Evolutionary conservation across 1,140 invertebrate species (phyloP).

Genomic region (Megalonaias nervosa): DNA sequence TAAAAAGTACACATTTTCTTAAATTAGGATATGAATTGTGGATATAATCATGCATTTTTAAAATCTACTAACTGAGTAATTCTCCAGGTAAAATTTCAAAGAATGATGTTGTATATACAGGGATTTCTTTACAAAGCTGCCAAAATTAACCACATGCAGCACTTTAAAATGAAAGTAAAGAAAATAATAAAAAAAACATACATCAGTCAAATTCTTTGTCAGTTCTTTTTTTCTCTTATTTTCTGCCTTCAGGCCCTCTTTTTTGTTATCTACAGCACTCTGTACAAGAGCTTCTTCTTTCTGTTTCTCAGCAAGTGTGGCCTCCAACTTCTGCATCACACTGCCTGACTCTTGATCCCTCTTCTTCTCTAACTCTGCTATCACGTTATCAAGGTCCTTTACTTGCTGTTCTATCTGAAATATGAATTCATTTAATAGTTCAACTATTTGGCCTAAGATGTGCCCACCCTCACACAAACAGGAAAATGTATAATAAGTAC

Average conservation of each 20-base stretch:
- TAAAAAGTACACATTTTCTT: too few relatives aligned
- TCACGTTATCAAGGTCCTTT: conserved; percentile 71
- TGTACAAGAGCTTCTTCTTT: conserved; percentile 80
- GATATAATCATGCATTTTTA: too few relatives aligned
- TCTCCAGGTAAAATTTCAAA: too few relatives aligned
- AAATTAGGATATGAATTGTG: too few relatives aligned
- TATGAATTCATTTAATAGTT: background rate
- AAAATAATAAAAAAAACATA: conserved; percentile 44
- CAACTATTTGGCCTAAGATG: too few relatives aligned
- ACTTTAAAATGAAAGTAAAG: too few relatives aligned
- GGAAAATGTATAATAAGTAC: too few relatives aligned
- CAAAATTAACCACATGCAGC: too few relatives aligned
- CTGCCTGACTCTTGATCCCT: conserved; percentile 78
- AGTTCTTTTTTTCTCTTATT: conserved; percentile 81
- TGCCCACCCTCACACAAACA: too few relatives aligned
- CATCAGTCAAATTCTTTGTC: conserved; percentile 79
- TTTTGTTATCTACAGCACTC: conserved; percentile 80
- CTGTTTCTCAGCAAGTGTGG: conserved; percentile 78
- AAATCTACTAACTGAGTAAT: too few relatives aligned
- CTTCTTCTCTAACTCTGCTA: conserved; percentile 68
- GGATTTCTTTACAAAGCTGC: too few relatives aligned
- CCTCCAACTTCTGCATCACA: conserved; percentile 79
- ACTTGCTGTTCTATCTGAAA: conserved; percentile 67
- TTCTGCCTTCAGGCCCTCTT: conserved; percentile 81
- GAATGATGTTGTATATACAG: too few relatives aligned